Percentiles rank a stretch among this genome's conserved stretches.
phyloP scores from a whole-genome alignment of 2,888 invertebrate species.

The Pyrgus malvae region DNA sequence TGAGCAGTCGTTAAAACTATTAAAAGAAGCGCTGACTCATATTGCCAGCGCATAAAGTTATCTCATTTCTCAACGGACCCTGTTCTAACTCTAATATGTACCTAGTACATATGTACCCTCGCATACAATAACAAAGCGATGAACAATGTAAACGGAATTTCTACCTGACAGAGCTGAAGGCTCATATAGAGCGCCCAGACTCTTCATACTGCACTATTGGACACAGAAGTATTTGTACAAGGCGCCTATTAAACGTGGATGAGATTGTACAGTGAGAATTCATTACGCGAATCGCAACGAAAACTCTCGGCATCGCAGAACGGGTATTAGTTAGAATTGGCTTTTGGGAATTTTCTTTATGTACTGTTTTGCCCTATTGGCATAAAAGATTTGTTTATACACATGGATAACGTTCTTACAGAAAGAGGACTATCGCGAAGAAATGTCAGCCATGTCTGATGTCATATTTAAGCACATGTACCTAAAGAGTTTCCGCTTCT shows the following conservation, averaged over 20 bases:
- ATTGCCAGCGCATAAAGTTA: too few relatives aligned
- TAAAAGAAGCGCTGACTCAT: too few relatives aligned
- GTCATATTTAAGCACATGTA: too few relatives aligned
- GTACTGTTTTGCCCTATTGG: too few relatives aligned
- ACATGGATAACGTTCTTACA: too few relatives aligned
- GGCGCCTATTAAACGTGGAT: conserved; percentile 13
- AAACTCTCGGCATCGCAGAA: conserved; percentile 41
- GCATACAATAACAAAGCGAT: neutral
- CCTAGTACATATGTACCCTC: neutral
- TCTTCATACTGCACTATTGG: conserved; percentile 24
- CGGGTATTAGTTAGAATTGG: neutral
- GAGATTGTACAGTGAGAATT: conserved; percentile 43
- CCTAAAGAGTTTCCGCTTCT: too few relatives aligned
- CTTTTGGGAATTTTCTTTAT: neutral
- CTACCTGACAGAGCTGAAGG: conserved; percentile 12
- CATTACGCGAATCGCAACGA: conserved; percentile 54
- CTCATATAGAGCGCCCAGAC: conserved; percentile 10
- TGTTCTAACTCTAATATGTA: too few relatives aligned
- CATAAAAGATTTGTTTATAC: too few relatives aligned
- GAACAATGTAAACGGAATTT: neutral
- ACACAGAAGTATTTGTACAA: conserved; percentile 24
- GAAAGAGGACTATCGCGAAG: too few relatives aligned
- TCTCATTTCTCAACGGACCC: too few relatives aligned
- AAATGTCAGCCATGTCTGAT: too few relatives aligned
- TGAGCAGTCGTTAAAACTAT: too few relatives aligned